A percentile compares a stretch with the other conserved stretches of the same genome.
These are phyloP conservation scores for Cyprinodon variegatus DNA, from an alignment of 2,113 vertebrate species.

Conservation along the genomic window DNA sequence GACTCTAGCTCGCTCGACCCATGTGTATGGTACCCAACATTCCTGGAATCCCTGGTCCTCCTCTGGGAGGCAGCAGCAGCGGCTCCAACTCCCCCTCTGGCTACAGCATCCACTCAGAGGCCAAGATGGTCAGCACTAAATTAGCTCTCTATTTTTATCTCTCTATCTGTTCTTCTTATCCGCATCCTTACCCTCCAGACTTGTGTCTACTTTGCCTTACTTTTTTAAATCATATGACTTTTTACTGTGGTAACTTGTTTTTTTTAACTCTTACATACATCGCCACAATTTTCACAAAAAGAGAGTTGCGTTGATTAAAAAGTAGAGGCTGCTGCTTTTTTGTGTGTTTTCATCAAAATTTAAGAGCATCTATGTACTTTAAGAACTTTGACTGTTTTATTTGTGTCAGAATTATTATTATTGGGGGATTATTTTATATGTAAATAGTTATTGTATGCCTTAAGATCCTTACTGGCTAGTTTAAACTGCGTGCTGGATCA, in stretches of 20 bases:
- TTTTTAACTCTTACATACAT: constrained; percentile 41
- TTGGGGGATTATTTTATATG: not conserved
- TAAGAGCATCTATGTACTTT: not conserved
- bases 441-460: not conserved
- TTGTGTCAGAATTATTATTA: not conserved
- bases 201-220: constrained; percentile 33
- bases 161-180: constrained; percentile 53
- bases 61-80: constrained; percentile 87
- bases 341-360: not conserved
- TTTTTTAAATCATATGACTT: constrained; percentile 68
- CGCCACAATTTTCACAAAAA: constrained; percentile 8
- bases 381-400: not conserved
- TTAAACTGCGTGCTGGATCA: not conserved
- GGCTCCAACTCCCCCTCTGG: constrained; percentile 91
- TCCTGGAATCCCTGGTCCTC: constrained; percentile 96
- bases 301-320: not conserved
- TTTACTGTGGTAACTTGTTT: constrained; percentile 36
- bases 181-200: constrained; percentile 49
- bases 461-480: not conserved
- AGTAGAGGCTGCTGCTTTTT: not conserved
- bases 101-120: constrained; percentile 88
- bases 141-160: constrained; percentile 52
- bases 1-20: constrained; percentile 88
- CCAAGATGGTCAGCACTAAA: constrained; percentile 91
- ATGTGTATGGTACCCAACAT: constrained; percentile 95